phyloP scores from a whole-genome alignment of 2,113 vertebrate genomes.

The Protomyctophum bolini region DNA sequence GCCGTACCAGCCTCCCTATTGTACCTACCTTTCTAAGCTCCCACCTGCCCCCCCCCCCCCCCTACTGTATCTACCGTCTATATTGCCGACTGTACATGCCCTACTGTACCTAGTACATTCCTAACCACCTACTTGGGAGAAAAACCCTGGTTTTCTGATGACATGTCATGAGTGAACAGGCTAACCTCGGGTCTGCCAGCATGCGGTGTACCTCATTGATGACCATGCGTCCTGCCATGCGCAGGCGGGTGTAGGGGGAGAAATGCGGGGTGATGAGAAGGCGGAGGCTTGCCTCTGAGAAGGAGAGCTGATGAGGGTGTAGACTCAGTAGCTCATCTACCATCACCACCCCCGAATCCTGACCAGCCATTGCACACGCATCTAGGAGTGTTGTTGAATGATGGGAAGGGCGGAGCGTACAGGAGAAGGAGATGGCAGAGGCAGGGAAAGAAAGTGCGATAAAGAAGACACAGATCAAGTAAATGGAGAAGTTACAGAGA shows the following conservation, averaged over 20 bases:
- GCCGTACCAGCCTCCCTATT: too few species aligned
- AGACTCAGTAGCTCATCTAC: slow-evolving; percentile 77
- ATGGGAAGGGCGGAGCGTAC: not conserved
- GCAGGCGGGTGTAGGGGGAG: slow-evolving; percentile 67
- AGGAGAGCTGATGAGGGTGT: slow-evolving; percentile 76
- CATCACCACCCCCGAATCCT: slow-evolving; percentile 75
- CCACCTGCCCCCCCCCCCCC: too few species aligned
- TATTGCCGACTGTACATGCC: not conserved
- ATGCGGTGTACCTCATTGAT: slow-evolving; percentile 73
- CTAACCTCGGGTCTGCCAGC: not conserved
- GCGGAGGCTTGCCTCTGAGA: slow-evolving; percentile 81
- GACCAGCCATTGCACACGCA: slow-evolving; percentile 61
- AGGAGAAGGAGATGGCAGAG: not conserved
- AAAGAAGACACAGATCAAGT: not conserved
- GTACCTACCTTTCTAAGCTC: too few species aligned
- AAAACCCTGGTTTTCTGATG: slow-evolving; percentile 15
- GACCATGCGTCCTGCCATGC: slow-evolving; percentile 72
- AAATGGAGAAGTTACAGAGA: not conserved
- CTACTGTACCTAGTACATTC: not conserved
- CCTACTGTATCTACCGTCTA: too few species aligned
- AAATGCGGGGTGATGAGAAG: slow-evolving; percentile 76
- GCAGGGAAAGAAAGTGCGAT: not conserved
- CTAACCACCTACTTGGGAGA: not conserved
- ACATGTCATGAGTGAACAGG: slow-evolving; percentile 16
- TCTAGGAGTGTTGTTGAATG: slow-evolving; percentile 41